Evolutionary conservation across 2,113 vertebrate genomes (phyloP).

Genomic region (Chamaetylas fuelleborni): DNA sequence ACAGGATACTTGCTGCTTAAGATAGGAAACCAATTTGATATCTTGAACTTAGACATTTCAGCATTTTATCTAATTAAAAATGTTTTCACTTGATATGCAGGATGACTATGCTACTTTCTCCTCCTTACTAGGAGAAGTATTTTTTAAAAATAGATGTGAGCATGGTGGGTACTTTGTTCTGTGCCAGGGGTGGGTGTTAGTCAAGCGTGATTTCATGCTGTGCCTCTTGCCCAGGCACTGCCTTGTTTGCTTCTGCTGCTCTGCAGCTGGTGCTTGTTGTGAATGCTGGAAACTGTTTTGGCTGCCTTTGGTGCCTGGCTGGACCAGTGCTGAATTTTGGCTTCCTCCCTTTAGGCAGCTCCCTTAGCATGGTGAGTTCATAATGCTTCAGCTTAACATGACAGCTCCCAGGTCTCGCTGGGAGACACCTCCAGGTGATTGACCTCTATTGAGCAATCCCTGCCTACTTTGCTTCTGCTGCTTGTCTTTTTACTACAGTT

Average conservation of each 20-base stretch:
- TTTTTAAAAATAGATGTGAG: neutral
- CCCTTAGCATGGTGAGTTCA: fast-evolving
- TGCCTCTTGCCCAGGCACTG: neutral
- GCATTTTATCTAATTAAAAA: neutral
- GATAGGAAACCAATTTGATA: neutral
- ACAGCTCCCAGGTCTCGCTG: neutral
- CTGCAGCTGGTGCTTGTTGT: neutral
- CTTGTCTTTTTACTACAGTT: neutral
- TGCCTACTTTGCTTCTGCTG: neutral
- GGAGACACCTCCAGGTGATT: neutral
- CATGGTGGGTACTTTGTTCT: neutral
- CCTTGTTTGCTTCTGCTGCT: neutral
- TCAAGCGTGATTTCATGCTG: neutral
- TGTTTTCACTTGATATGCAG: neutral
- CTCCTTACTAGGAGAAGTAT: neutral
- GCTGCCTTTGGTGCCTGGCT: neutral
- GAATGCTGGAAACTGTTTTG: neutral
- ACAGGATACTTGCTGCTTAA: slow-evolving; percentile 9
- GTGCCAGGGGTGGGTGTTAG: neutral
- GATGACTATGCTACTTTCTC: neutral
- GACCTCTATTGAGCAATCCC: neutral
- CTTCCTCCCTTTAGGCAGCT: neutral
- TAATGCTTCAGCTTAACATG: neutral
- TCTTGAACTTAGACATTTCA: neutral
- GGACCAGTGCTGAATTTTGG: neutral